Percentiles rank a stretch among this genome's conserved stretches.
These are phyloP conservation scores for Zaprionus nigranus DNA, from an alignment of 1,140 invertebrate genomes.

Conservation along the genomic window DNA sequence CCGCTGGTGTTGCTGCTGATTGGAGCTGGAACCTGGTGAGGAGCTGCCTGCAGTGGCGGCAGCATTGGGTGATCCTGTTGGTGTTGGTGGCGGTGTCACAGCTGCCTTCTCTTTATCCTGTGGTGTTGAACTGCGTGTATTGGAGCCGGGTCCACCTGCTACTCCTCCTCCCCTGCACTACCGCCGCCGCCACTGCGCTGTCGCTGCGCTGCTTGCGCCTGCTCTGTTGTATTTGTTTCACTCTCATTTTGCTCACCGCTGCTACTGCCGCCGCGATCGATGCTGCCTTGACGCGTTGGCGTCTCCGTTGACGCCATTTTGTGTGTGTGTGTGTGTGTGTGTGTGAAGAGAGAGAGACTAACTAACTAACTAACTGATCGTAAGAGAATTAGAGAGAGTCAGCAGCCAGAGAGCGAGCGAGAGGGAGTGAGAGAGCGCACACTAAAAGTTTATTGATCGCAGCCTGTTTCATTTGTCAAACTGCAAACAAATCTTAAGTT, in stretches of 20 bases:
- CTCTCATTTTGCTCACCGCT: conserved; percentile 39
- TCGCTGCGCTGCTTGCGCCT: conserved; percentile 60
- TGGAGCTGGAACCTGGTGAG: conserved; percentile 33
- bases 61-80: conserved; percentile 16
- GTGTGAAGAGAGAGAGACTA: conserved; percentile 16
- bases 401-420: not conserved
- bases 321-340: conserved; percentile 18
- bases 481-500: conserved; percentile 9
- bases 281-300: conserved; percentile 38
- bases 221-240: conserved; percentile 44
- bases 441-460: conserved; percentile 23
- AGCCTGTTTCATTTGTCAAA: conserved; percentile 28
- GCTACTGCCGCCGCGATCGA: conserved; percentile 13
- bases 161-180: conserved; percentile 12
- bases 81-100: conserved; percentile 25
- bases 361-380: not conserved
- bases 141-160: not conserved
- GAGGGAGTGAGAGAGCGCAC: not conserved
- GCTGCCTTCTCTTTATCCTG: conserved; percentile 22
- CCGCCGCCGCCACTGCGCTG: conserved; percentile 54
- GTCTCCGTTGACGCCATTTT: conserved; percentile 50
- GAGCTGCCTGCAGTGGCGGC: conserved; percentile 20
- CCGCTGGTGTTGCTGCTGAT: conserved; percentile 7
- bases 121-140: conserved; percentile 9
- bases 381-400: not conserved